These are phyloP conservation scores for Pimpla rufipes DNA, from an alignment of 2,888 invertebrate genomes.

Conservation along the genomic window DNA sequence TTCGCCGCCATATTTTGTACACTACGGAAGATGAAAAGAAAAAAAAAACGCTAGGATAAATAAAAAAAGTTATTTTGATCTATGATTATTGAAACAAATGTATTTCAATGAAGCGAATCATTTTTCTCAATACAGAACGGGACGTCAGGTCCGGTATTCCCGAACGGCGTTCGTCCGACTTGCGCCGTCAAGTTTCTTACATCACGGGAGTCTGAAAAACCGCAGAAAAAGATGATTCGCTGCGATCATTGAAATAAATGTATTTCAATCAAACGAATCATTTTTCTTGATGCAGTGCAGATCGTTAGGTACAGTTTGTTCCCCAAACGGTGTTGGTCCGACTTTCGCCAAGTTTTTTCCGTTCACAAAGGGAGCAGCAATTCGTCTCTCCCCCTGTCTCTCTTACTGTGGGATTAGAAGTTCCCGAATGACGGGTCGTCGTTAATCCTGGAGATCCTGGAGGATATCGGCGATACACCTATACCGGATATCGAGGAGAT, in stretches of 20 bases:
- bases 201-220: background rate
- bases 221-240: background rate
- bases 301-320: no score
- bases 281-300: background rate
- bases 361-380: background rate
- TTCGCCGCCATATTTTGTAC: no score
- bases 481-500: slow-evolving; percentile 33
- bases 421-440: slow-evolving; percentile 48
- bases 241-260: background rate
- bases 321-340: background rate
- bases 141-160: no score
- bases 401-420: slow-evolving; percentile 32
- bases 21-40: no score
- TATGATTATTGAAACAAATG: no score
- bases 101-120: no score
- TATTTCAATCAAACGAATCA: background rate
- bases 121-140: no score
- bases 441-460: slow-evolving; percentile 55
- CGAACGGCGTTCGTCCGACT: no score
- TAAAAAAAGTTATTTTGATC: no score
- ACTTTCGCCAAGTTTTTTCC: background rate
- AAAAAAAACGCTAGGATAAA: no score
- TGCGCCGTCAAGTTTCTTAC: background rate
- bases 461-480: no score
- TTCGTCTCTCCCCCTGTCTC: slow-evolving; percentile 1